These are phyloP conservation scores for Falcunculus frontatus DNA, from an alignment of 2,113 vertebrate species.

Conservation along the genomic window DNA sequence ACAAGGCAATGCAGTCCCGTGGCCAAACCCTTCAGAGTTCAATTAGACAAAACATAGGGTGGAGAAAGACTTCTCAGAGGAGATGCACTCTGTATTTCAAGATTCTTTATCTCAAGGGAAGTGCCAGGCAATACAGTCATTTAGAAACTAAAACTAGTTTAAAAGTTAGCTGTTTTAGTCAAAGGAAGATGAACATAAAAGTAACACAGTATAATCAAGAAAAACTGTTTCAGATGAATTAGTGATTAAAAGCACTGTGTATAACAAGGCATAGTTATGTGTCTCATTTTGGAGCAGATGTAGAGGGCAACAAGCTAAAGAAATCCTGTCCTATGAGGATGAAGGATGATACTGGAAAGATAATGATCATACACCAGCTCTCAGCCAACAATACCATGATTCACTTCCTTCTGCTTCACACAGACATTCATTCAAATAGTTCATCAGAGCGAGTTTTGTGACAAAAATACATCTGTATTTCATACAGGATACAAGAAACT, in stretches of 20 bases:
- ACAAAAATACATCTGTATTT: not conserved
- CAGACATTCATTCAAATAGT: not conserved
- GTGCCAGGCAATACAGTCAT: not conserved
- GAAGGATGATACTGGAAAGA: not conserved
- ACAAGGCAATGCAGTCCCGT: not conserved
- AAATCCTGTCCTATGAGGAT: not conserved
- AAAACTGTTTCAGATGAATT: not conserved
- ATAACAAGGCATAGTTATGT: accelerated
- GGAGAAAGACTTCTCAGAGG: not conserved
- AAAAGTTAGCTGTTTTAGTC: not conserved
- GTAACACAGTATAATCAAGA: not conserved
- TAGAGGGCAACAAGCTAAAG: not conserved
- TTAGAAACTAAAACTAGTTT: not conserved
- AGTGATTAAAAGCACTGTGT: not conserved
- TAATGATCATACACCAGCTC: not conserved
- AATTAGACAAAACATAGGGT: not conserved
- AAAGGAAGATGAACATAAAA: not conserved
- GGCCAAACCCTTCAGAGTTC: not conserved
- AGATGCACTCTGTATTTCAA: not conserved
- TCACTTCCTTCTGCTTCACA: not conserved
- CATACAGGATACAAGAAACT: not conserved
- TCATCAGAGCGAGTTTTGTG: not conserved
- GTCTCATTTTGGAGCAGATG: not conserved
- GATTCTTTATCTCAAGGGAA: not conserved
- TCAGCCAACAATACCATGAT: not conserved